phyloP scores from a whole-genome alignment of 2,113 vertebrate species.

The cat (Felis catus) region F.catus_Fca126_mat1.0 CM031412.1:26518001-26518500 shows the following conservation, averaged over 20 bases:
- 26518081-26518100: not conserved
- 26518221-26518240: not conserved
- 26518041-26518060: not conserved
- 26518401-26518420: not conserved
- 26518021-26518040: not conserved
- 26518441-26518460: not conserved
- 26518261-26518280: not conserved
- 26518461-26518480: slow-evolving; percentile 47
- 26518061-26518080: not conserved
- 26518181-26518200: not conserved
- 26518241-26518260: not conserved
- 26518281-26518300: not conserved
- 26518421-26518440: slow-evolving; percentile 52
- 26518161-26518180: not conserved
- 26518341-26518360: not conserved
- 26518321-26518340: not conserved
- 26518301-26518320: not conserved
- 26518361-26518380: not conserved
- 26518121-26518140: not conserved
- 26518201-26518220: not conserved
- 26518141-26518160: fast-evolving
- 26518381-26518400: slow-evolving; percentile 12
- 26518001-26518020: not conserved
- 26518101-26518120: not conserved
- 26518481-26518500: slow-evolving; percentile 33